Percentiles rank a stretch among this genome's conserved stretches.
These are phyloP conservation scores for Lucinisca nassula DNA, from an alignment of 2,888 invertebrate species.

Conservation along the genomic window DNA sequence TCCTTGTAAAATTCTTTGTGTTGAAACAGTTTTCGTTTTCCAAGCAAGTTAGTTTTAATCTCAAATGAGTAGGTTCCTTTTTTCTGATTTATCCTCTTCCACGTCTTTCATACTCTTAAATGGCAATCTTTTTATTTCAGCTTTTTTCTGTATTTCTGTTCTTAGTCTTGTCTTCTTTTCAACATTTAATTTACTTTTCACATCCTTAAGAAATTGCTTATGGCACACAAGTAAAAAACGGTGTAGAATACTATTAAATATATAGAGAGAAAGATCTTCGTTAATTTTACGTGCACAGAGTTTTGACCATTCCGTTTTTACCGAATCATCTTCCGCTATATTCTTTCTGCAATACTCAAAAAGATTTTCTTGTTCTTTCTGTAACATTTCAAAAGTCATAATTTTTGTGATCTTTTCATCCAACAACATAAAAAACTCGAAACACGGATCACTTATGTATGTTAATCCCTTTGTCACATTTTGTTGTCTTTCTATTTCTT, in stretches of 20 bases:
- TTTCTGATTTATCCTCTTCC: background rate
- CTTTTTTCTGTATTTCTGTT: background rate
- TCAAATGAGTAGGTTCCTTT: conserved; percentile 18
- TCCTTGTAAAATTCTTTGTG: background rate
- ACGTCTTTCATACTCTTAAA: background rate
- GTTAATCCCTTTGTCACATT: background rate
- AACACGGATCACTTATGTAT: background rate
- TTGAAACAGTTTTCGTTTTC: background rate
- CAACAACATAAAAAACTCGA: background rate
- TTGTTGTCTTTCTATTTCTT: background rate
- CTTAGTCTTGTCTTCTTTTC: background rate
- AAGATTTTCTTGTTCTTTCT: background rate
- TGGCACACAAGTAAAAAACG: background rate
- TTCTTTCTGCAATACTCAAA: background rate
- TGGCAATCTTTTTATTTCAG: background rate
- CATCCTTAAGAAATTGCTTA: background rate
- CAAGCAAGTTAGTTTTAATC: conserved; percentile 26
- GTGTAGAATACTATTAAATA: background rate
- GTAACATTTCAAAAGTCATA: background rate
- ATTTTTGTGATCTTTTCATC: background rate
- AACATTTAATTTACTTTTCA: background rate
- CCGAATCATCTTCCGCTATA: background rate
- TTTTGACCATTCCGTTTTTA: background rate
- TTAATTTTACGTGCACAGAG: background rate
- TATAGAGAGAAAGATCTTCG: background rate